These are phyloP conservation scores for Eueides isabella DNA, from an alignment of 1,140 invertebrate species.

Conservation along the genomic window DNA sequence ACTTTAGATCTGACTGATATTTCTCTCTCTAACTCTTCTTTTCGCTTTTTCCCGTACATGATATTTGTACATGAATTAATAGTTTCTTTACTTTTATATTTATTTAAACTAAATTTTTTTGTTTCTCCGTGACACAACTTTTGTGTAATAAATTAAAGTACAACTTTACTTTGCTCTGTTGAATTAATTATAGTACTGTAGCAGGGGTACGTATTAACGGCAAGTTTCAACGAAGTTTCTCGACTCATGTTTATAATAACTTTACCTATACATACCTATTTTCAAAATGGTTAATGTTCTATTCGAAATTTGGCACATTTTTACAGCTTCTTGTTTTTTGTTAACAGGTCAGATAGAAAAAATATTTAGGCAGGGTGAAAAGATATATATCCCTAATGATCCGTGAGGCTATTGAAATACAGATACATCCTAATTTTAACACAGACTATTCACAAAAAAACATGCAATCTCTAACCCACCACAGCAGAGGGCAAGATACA, in stretches of 20 bases:
- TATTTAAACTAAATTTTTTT: background rate
- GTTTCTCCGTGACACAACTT: background rate
- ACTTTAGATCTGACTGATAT: too few species aligned
- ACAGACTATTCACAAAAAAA: too few species aligned
- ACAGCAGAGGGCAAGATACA: too few species aligned
- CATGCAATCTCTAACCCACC: too few species aligned
- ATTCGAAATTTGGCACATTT: background rate
- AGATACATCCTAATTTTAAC: too few species aligned
- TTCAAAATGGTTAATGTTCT: background rate
- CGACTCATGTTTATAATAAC: background rate
- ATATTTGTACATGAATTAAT: background rate
- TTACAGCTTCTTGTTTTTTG: background rate
- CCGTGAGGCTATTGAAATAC: too few species aligned
- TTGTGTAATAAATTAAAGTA: background rate
- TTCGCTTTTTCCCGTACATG: too few species aligned
- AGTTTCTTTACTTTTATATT: background rate
- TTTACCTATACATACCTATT: background rate
- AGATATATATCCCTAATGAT: too few species aligned
- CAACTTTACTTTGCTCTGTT: conserved; percentile 1
- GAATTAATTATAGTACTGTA: conserved; percentile 8
- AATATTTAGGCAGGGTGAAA: too few species aligned
- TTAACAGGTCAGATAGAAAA: too few species aligned
- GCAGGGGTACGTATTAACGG: background rate
- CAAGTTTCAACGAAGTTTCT: background rate
- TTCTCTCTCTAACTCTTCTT: too few species aligned